These are phyloP conservation scores for Bellardia pandia DNA, from an alignment of 2,888 invertebrate genomes.

Conservation along the genomic window DNA sequence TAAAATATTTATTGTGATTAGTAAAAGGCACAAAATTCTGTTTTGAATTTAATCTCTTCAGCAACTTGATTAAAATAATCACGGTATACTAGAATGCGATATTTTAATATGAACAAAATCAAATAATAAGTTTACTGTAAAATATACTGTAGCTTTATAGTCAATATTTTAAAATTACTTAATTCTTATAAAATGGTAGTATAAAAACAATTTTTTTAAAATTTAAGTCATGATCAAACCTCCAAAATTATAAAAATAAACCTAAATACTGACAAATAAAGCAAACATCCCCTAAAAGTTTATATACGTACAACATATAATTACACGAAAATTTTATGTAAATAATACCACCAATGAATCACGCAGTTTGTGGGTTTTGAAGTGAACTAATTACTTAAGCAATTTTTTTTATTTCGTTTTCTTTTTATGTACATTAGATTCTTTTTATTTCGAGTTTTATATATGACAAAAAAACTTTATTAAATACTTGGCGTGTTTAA, in stretches of 20 bases:
- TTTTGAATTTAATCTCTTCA: too few species aligned
- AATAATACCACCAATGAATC: slow-evolving; percentile 29
- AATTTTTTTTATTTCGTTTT: slow-evolving; percentile 6
- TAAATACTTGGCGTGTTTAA: slow-evolving; percentile 38
- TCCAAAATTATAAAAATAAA: not conserved
- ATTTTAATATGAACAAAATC: too few species aligned
- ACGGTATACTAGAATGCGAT: too few species aligned
- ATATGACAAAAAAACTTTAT: slow-evolving; percentile 2
- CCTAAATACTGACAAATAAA: not conserved
- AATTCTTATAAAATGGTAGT: not conserved
- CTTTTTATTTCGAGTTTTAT: not conserved
- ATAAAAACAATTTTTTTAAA: not conserved
- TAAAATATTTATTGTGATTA: too few species aligned
- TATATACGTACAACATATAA: not conserved
- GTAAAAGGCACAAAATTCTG: too few species aligned
- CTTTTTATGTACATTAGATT: slow-evolving; percentile 6
- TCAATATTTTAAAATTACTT: too few species aligned
- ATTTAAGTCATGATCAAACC: not conserved
- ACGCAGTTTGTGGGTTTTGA: slow-evolving; percentile 13
- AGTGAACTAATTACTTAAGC: slow-evolving; percentile 30
- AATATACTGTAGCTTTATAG: too few species aligned
- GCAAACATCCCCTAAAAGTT: not conserved
- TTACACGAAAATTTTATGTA: slow-evolving; percentile 27
- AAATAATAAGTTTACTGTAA: too few species aligned
- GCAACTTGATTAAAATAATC: too few species aligned